These are phyloP conservation scores for Dascillus cervinus DNA, from an alignment of 2,888 invertebrate species.

Conservation along the genomic window DNA sequence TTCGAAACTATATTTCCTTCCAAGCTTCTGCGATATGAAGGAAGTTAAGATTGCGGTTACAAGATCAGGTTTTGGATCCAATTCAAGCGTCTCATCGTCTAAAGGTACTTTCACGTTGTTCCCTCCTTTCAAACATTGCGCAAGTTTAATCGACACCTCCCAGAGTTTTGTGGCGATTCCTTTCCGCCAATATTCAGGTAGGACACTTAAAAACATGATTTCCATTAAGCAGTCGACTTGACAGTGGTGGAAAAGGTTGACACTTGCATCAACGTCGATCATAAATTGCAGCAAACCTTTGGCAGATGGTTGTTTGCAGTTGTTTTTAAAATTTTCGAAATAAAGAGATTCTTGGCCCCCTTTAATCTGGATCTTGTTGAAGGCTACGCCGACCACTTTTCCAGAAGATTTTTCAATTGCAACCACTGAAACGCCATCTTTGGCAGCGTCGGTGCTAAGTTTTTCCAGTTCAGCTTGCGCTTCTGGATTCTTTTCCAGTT, in stretches of 20 bases:
- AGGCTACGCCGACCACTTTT: not conserved
- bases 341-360: not conserved
- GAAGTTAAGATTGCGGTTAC: not conserved
- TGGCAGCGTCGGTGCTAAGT: not conserved
- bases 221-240: not conserved
- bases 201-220: not conserved
- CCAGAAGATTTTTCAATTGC: not conserved
- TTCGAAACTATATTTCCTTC: not conserved
- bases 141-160: not conserved
- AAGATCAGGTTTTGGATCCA: not conserved
- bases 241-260: not conserved
- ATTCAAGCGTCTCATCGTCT: not conserved
- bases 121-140: not conserved
- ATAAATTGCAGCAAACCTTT: not conserved
- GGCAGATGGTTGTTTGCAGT: not conserved
- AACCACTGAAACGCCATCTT: not conserved
- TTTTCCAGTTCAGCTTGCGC: not conserved
- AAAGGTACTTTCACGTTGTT: not conserved
- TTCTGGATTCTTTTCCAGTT: not conserved
- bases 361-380: not conserved
- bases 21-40: not conserved
- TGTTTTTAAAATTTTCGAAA: not conserved
- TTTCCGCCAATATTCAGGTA: not conserved
- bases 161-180: not conserved
- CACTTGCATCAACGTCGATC: not conserved